Conservation (phyloP, 2,888 invertebrate genomes). For the Idaea straminata region DNA sequence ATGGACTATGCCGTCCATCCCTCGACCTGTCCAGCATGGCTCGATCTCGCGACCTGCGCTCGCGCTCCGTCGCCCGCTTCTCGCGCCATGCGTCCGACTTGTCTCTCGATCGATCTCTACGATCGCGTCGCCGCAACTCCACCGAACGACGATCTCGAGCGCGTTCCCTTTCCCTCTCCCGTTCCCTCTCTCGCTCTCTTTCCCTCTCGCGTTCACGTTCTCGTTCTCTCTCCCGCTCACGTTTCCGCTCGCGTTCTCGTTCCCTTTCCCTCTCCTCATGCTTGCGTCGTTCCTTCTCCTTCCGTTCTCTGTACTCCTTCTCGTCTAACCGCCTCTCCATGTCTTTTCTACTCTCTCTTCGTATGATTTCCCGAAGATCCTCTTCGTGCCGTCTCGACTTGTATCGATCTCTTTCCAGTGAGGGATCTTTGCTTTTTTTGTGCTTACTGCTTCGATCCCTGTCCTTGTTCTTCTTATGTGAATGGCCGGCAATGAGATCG, state of each 20-base stretch:
- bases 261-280: conserved; percentile 39
- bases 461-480: conserved; percentile 56
- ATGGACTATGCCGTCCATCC: conserved; percentile 32
- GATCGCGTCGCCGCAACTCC: conserved; percentile 4
- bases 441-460: conserved; percentile 61
- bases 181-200: conserved; percentile 34
- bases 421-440: conserved; percentile 60
- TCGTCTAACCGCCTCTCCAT: conserved; percentile 58
- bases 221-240: conserved; percentile 44
- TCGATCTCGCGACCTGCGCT: conserved; percentile 27
- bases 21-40: conserved; percentile 9
- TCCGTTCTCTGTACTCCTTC: conserved; percentile 62
- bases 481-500: conserved; percentile 53
- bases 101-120: conserved; percentile 22
- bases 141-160: conserved; percentile 38
- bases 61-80: conserved; percentile 37
- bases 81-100: conserved; percentile 37
- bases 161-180: conserved; percentile 44
- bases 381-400: conserved; percentile 54
- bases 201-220: conserved; percentile 44
- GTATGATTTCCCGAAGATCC: conserved; percentile 68
- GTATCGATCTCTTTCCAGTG: conserved; percentile 48
- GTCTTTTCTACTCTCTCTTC: conserved; percentile 56
- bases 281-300: conserved; percentile 35
- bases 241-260: conserved; percentile 35